Percentiles rank a stretch among this genome's conserved stretches.
phyloP scores from a whole-genome alignment of 2,113 vertebrate species.

The Gorsachius goisagi region DNA sequence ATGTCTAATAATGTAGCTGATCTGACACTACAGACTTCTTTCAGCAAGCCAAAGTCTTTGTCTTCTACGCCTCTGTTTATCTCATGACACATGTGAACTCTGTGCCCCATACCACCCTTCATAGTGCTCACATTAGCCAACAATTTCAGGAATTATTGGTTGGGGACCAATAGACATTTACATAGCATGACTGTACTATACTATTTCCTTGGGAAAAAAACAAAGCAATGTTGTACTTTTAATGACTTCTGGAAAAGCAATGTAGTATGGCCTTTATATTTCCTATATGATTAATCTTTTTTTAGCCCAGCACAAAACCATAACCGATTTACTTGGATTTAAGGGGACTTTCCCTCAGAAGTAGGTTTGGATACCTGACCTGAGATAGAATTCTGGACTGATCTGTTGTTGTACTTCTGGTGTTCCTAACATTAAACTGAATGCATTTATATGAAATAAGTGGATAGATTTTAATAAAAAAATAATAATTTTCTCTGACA shows the following conservation, averaged over 20 bases:
- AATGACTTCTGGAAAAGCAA: background rate
- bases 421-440: background rate
- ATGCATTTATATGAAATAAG: background rate
- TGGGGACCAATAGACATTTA: background rate
- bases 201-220: background rate
- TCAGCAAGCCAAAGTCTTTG: background rate
- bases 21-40: background rate
- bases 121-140: background rate
- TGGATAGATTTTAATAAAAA: background rate
- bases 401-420: background rate
- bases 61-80: background rate
- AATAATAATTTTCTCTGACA: background rate
- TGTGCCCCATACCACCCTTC: background rate
- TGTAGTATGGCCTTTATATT: background rate
- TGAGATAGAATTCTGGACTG: background rate
- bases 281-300: background rate
- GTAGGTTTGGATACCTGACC: background rate
- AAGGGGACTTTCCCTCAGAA: background rate
- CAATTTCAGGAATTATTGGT: background rate
- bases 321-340: background rate
- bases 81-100: background rate
- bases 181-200: background rate
- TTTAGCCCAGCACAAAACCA: background rate
- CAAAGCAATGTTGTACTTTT: background rate
- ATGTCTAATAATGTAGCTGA: background rate